Base-by-base conservation (phyloP, 2,888 invertebrate species). In the Blastobasis adustella region DNA sequence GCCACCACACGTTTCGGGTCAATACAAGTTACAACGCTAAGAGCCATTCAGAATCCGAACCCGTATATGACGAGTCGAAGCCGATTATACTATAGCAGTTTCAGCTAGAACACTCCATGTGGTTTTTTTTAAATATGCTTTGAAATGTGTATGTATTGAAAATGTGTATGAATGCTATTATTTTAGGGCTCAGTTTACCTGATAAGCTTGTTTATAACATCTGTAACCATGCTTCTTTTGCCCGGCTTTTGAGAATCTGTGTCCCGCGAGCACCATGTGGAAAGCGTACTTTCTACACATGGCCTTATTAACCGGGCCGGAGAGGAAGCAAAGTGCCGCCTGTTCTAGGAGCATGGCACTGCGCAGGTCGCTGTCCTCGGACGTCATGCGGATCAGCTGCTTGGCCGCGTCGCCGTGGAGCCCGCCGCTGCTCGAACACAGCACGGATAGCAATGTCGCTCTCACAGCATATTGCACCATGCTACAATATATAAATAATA, bases 301-400 rank as follows among this genome's bases (percentile, higher is more conserved):
- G 50, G 90, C 90, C 38, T 92, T 92, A 59, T 91, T 88, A 10
- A 91, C 88, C 0, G 84, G 82, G 1, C 83, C 83, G 4, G 80
- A 88, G 42, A 98, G 87, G 74, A 97, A 99, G 74, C 97, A 97
- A 69, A 97, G 94, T 0, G 98, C 94, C 0, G 98, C 98, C 61
- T 98, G 98, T 78, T 99, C 99, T 48, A 99, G 87, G 51, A 99
- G 84, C 70, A 99, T 89, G 6, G 98, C 99, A 60, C 97, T 97
- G 52, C 97, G 91, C 51, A 99, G 87, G 83, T 99, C 98, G n/a
- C 97, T 96, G 76, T 99, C 98, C 84, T 98, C 98, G 62, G 96
- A 96, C 7, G 98, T 98, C 95, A 98, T 96, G 55, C 97, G 92
- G 63, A 98, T 97, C 49, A 97, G 91, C 76, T 97, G 97, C 71